Percentiles rank a stretch among this genome's conserved stretches.
These are phyloP conservation scores for Lemur catta DNA, from an alignment of 2,797 vertebrate genomes.

Conservation along the genomic window DNA sequence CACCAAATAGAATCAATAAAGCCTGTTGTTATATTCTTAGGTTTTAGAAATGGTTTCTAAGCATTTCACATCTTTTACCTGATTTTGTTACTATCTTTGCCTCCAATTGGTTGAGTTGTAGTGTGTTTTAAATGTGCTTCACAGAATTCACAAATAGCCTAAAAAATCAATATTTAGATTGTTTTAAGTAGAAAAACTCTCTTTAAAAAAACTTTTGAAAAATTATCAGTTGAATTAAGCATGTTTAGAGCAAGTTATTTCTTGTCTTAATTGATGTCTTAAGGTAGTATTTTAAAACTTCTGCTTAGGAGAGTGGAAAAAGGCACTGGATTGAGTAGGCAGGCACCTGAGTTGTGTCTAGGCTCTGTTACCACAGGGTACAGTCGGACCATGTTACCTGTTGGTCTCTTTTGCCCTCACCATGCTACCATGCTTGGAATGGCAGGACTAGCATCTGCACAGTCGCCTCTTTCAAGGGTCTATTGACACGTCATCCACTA, in stretches of 20 bases:
- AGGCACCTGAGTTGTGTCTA: neutral
- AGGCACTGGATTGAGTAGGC: neutral
- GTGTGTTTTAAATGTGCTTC: constrained; percentile 23
- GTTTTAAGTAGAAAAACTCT: neutral
- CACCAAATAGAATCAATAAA: constrained; percentile 10
- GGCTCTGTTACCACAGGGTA: neutral
- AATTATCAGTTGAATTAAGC: constrained; percentile 15
- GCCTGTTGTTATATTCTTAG: neutral
- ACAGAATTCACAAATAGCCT: neutral
- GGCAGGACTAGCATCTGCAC: too few relatives aligned
- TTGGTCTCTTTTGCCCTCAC: neutral
- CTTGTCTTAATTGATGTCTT: neutral
- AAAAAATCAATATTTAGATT: constrained; percentile 7
- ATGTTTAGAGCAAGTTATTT: constrained; percentile 44
- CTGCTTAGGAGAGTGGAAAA: neutral
- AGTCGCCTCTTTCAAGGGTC: neutral
- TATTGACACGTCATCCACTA: neutral
- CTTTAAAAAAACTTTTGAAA: constrained; percentile 31
- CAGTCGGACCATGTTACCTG: neutral
- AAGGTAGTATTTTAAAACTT: neutral
- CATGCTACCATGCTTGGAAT: neutral
- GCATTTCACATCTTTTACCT: constrained; percentile 32
- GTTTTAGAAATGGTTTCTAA: constrained; percentile 47
- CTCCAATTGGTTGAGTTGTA: neutral
- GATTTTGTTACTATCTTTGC: constrained; percentile 16